These are phyloP conservation scores for Tinea semifulvella DNA, from an alignment of 2,888 invertebrate genomes.

Conservation along the genomic window DNA sequence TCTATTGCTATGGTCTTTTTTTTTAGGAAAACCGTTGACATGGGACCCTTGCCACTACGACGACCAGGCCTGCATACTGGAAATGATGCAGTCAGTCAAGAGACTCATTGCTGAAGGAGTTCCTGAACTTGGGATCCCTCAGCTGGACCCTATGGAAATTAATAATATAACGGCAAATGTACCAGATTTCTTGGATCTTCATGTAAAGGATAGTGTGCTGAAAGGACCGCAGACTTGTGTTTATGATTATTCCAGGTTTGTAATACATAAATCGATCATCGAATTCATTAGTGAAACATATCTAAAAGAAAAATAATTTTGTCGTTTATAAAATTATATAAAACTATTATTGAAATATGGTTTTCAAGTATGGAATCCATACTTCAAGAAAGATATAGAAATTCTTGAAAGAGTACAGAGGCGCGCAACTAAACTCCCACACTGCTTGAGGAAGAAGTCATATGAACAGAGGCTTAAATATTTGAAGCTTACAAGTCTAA, in stretches of 20 bases:
- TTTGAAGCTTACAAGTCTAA: too few species aligned
- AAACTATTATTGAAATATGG: too few species aligned
- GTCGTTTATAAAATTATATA: too few species aligned
- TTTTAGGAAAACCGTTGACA: constrained; percentile 4
- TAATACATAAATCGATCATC: too few species aligned
- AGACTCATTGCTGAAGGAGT: constrained; percentile 18
- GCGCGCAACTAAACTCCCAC: too few species aligned
- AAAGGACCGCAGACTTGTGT: constrained; percentile 6
- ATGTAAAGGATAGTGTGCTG: constrained; percentile 1
- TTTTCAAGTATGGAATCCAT: too few species aligned
- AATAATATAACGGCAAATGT: constrained; percentile 16
- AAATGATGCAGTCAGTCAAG: constrained; percentile 9
- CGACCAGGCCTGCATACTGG: background rate
- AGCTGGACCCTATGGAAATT: constrained; percentile 21
- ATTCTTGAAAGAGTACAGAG: too few species aligned
- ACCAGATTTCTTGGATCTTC: background rate
- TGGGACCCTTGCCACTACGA: background rate
- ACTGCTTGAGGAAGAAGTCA: too few species aligned
- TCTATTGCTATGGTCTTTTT: background rate
- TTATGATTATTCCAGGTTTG: constrained; percentile 7
- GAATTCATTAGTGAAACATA: too few species aligned
- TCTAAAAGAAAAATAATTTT: too few species aligned
- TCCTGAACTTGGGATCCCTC: constrained; percentile 20
- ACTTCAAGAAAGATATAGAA: too few species aligned
- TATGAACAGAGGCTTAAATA: too few species aligned